Evolutionary conservation across 2,797 vertebrate species (phyloP).

Genomic region (Sebastes melanostomus): DNA sequence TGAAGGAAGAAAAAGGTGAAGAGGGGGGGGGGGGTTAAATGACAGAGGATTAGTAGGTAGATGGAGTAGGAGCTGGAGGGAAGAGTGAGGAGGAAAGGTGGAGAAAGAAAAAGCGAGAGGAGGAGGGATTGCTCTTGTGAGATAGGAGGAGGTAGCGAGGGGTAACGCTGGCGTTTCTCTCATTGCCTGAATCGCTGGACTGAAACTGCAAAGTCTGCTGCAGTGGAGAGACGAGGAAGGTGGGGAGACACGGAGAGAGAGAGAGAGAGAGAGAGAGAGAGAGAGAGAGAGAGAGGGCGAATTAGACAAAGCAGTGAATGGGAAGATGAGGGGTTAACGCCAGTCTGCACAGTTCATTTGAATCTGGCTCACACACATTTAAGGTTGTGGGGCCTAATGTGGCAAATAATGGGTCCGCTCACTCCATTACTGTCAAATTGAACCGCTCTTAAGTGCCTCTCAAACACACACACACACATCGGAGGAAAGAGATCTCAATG

Average conservation of each 20-base stretch:
- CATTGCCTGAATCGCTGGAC: conserved; percentile 76
- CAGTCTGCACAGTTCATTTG: conserved; percentile 48
- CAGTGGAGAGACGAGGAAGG: conserved; percentile 56
- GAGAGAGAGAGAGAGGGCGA: conserved; percentile 16
- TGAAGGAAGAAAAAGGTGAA: no score
- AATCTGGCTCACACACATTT: conserved; percentile 25
- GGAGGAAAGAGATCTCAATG: not conserved
- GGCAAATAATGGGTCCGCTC: conserved; percentile 69
- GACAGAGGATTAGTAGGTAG: conserved; percentile 68
- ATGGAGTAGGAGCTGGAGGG: conserved; percentile 50
- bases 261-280: conserved; percentile 19
- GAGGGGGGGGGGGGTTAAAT: conserved; percentile 27
- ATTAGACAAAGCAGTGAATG: conserved; percentile 10
- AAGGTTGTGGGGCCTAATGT: conserved; percentile 66
- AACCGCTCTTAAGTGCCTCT: conserved; percentile 38
- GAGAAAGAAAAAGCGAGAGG: not conserved
- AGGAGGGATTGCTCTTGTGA: conserved; percentile 34
- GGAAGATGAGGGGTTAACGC: conserved; percentile 51
- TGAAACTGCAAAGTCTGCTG: conserved; percentile 78
- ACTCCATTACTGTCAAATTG: conserved; percentile 67
- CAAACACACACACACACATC: not conserved
- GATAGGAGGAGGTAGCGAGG: conserved; percentile 43
- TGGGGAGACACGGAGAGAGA: not conserved
- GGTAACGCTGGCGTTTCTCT: conserved; percentile 65
- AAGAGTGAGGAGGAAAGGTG: conserved; percentile 35